These are phyloP conservation scores for Aricia agestis DNA, from an alignment of 1,140 invertebrate genomes.

Conservation along the genomic window DNA sequence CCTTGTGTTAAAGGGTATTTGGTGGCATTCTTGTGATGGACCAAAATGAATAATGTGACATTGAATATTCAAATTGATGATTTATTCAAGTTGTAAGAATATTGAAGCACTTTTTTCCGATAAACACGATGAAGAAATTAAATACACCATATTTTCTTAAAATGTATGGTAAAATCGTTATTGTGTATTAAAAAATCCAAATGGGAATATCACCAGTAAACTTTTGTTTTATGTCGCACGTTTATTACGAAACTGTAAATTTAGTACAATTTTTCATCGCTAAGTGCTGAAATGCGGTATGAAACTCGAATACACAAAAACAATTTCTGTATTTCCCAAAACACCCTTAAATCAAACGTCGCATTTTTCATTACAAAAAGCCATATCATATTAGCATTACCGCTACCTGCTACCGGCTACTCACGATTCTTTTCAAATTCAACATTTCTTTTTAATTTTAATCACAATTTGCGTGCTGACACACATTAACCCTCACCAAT, in stretches of 20 bases:
- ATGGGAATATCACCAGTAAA: neutral
- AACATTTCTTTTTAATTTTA: constrained; percentile 68
- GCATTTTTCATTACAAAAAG: constrained; percentile 24
- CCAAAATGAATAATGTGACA: constrained; percentile 15
- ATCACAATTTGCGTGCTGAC: constrained; percentile 58
- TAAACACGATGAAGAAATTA: too few relatives aligned
- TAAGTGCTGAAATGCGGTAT: neutral
- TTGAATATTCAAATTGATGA: neutral
- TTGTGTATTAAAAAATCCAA: too few relatives aligned
- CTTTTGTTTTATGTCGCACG: neutral
- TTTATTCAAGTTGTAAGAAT: too few relatives aligned
- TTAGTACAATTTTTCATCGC: neutral
- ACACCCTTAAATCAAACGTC: constrained; percentile 21
- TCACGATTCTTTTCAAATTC: constrained; percentile 27
- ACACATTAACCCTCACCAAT: constrained; percentile 55
- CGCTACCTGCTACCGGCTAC: constrained; percentile 22
- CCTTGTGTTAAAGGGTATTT: constrained; percentile 49
- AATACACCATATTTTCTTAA: too few relatives aligned
- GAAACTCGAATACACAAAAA: constrained; percentile 7
- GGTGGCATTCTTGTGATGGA: constrained; percentile 51
- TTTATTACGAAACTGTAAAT: neutral
- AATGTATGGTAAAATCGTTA: neutral
- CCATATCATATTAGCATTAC: constrained; percentile 21
- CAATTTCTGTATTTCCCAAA: constrained; percentile 12
- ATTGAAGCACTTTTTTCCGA: too few relatives aligned